Evolutionary conservation across 2,888 invertebrate genomes (phyloP).

Genomic region (Spilarctia lutea): DNA sequence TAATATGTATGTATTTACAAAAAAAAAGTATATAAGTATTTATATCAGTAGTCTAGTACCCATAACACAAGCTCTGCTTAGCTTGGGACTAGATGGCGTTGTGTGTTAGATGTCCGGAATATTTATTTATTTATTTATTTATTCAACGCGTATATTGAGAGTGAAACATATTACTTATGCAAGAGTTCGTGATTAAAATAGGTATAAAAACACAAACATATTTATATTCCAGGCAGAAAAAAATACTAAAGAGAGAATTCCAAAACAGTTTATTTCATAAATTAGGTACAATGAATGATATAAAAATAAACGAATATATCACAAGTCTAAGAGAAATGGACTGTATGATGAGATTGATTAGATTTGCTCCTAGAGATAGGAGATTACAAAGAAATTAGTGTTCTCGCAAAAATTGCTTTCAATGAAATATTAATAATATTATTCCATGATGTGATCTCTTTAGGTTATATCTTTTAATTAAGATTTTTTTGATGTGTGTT

Average conservation of each 20-base stretch:
- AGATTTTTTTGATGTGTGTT: no score
- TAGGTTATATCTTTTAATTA: background rate
- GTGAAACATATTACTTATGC: background rate
- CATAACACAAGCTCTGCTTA: no score
- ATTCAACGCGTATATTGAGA: background rate
- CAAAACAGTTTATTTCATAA: slow-evolving; percentile 50
- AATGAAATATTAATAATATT: slow-evolving; percentile 20
- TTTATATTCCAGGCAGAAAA: slow-evolving; percentile 46
- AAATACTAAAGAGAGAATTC: slow-evolving; percentile 57
- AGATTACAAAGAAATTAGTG: slow-evolving; percentile 45
- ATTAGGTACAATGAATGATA: slow-evolving; percentile 41
- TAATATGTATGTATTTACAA: no score
- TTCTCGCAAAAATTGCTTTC: slow-evolving; percentile 27
- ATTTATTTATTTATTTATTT: no score
- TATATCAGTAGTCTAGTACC: no score
- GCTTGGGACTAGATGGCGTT: no score
- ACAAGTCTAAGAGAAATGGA: slow-evolving; percentile 36
- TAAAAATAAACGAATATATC: slow-evolving; percentile 32
- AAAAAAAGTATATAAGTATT: no score
- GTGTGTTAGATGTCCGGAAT: no score
- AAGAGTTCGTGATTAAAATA: background rate
- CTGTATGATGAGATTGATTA: slow-evolving; percentile 42
- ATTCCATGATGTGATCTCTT: slow-evolving; percentile 14
- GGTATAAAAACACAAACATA: slow-evolving; percentile 6
- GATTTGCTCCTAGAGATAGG: slow-evolving; percentile 36